Percentiles rank a stretch among this genome's conserved stretches.
Evolutionary conservation across 2,888 invertebrate species (phyloP).

Genomic region (Eilema griseolum): DNA sequence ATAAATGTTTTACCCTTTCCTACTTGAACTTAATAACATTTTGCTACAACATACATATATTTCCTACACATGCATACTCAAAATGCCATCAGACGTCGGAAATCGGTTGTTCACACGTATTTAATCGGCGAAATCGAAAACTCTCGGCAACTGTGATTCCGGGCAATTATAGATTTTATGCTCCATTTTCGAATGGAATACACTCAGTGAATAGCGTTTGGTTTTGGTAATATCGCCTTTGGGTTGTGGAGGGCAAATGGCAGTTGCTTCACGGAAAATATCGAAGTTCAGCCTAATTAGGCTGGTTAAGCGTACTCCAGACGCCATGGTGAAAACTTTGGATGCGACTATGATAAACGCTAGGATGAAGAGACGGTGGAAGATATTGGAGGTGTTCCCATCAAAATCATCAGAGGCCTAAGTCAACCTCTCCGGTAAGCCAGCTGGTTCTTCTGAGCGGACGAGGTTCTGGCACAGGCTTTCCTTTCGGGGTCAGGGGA

Average conservation of each 20-base stretch:
- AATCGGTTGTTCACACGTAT: slow-evolving; percentile 70
- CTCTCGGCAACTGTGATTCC: slow-evolving; percentile 67
- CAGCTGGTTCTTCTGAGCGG: too few species aligned
- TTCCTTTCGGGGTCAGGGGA: background rate
- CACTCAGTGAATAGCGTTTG: slow-evolving; percentile 35
- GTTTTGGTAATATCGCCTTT: slow-evolving; percentile 31
- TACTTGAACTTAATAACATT: background rate
- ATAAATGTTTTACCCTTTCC: slow-evolving; percentile 6
- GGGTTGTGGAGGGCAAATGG: too few species aligned
- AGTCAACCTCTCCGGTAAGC: too few species aligned
- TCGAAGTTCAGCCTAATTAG: too few species aligned
- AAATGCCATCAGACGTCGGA: slow-evolving; percentile 73
- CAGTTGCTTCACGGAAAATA: too few species aligned
- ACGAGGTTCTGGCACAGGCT: too few species aligned
- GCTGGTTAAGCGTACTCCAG: too few species aligned
- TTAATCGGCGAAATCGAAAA: slow-evolving; percentile 73
- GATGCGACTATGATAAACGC: too few species aligned
- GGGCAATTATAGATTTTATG: slow-evolving; percentile 62
- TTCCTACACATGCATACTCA: slow-evolving; percentile 42
- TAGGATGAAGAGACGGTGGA: too few species aligned
- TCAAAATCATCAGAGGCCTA: too few species aligned
- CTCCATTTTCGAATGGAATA: slow-evolving; percentile 56
- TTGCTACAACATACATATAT: background rate
- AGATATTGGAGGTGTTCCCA: slow-evolving; percentile 18
- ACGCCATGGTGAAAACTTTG: too few species aligned